Conservation (phyloP, 2,113 vertebrate species). For the Pelobates fuscus region DNA sequence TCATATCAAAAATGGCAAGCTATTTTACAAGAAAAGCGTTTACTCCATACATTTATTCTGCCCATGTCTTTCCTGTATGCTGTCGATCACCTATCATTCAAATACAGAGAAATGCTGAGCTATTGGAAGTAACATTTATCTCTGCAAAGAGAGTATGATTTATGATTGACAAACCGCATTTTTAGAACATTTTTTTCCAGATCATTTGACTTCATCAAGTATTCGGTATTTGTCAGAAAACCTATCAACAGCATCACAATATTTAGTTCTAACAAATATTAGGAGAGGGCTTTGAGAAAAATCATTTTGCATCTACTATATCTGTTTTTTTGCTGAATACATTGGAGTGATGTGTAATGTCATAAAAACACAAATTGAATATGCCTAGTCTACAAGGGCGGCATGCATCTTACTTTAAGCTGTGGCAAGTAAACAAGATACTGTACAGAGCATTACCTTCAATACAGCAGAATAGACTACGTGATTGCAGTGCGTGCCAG, state of each 20-base stretch:
- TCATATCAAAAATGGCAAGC: no score
- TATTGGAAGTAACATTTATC: conserved; percentile 27
- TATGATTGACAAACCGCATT: conserved; percentile 40
- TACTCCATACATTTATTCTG: no score
- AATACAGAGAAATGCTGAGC: conserved; percentile 2
- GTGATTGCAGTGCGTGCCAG: neutral
- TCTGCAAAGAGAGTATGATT: conserved; percentile 23
- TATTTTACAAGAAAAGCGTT: no score
- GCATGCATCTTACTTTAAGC: no score
- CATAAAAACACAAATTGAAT: neutral
- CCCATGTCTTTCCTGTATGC: conserved; percentile 19
- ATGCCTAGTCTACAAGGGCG: neutral
- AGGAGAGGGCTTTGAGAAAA: conserved; percentile 2
- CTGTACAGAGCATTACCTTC: neutral
- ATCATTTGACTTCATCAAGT: conserved; percentile 39
- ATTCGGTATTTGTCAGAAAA: conserved; percentile 31
- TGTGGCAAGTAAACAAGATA: no score
- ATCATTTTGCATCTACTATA: conserved; percentile 8
- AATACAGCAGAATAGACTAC: neutral
- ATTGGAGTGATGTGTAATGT: neutral
- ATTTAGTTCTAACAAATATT: conserved; percentile 31
- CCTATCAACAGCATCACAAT: conserved; percentile 31
- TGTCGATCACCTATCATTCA: conserved; percentile 23
- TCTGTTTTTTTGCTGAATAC: conserved; percentile 7
- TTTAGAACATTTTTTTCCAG: conserved; percentile 34